phyloP scores from a whole-genome alignment of 2,888 invertebrate genomes.

The Heteromurus nitidus region DNA sequence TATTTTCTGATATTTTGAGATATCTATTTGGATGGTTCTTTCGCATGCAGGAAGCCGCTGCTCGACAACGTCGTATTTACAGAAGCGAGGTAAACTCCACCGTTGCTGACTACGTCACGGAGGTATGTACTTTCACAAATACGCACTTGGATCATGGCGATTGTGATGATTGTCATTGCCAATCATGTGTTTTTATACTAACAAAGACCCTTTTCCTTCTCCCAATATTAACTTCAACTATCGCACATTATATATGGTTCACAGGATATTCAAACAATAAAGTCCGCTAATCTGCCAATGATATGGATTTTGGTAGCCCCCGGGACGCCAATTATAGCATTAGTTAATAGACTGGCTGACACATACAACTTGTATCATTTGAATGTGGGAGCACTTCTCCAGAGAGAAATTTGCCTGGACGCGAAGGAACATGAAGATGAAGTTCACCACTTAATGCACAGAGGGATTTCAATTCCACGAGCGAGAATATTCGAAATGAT shows the following conservation, averaged over 20 bases:
- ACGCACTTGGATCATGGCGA: not conserved
- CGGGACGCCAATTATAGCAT: constrained; percentile 39
- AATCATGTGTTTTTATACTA: not conserved
- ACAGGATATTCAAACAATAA: constrained; percentile 39
- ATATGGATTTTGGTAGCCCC: constrained; percentile 43
- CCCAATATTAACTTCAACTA: not conserved
- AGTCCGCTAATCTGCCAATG: constrained; percentile 34
- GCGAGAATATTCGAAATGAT: constrained; percentile 50
- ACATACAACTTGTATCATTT: constrained; percentile 36
- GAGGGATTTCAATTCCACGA: constrained; percentile 53
- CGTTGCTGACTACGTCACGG: constrained; percentile 32
- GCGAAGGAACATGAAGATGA: constrained; percentile 23
- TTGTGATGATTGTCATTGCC: not conserved
- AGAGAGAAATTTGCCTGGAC: constrained; percentile 40
- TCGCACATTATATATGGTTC: not conserved
- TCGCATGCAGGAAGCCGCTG: not conserved
- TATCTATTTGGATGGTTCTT: not conserved
- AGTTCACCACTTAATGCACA: constrained; percentile 43
- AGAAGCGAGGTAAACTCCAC: constrained; percentile 39
- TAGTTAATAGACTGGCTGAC: constrained; percentile 35
- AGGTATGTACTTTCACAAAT: constrained; percentile 7
- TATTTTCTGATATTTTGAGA: not conserved
- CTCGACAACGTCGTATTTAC: constrained; percentile 16
- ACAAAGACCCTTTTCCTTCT: not conserved
- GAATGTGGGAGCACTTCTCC: constrained; percentile 45